These are phyloP conservation scores for fruit fly (Drosophila melanogaster) DNA, from an alignment of 1,140 invertebrate genomes.

Conservation along the genomic window DNA sequence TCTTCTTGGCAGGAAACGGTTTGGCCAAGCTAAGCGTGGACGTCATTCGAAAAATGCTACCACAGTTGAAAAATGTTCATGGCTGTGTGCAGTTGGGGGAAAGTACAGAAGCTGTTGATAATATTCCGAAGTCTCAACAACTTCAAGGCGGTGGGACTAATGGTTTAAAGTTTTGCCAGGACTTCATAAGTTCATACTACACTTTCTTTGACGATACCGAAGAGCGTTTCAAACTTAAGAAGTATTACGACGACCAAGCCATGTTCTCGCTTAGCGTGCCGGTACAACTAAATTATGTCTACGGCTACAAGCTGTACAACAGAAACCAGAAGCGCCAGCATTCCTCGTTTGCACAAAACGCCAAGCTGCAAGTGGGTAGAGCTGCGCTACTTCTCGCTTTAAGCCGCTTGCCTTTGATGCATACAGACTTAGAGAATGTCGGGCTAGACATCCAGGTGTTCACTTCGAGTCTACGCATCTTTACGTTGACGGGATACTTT, in stretches of 20 bases:
- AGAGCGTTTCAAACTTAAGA: slow-evolving; percentile 10
- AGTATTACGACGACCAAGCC: slow-evolving; percentile 17
- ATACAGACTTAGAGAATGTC: neutral
- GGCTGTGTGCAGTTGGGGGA: slow-evolving; percentile 3
- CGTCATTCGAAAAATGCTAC: slow-evolving; percentile 15
- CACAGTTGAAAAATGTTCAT: slow-evolving; percentile 12
- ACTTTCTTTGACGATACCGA: slow-evolving; percentile 24
- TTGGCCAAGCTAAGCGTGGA: slow-evolving; percentile 13
- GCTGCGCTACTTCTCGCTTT: slow-evolving; percentile 14
- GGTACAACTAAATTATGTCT: neutral
- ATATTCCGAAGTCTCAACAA: neutral
- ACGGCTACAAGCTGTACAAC: slow-evolving; percentile 37
- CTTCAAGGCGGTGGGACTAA: neutral
- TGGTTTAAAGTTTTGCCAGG: slow-evolving; percentile 1
- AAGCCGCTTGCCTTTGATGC: slow-evolving; percentile 18
- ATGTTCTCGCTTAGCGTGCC: slow-evolving; percentile 37
- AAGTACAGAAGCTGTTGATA: no score
- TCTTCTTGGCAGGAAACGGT: slow-evolving; percentile 30
- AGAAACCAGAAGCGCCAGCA: slow-evolving; percentile 14
- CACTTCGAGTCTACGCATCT: neutral
- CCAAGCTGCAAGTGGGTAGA: slow-evolving; percentile 29
- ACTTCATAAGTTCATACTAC: slow-evolving; percentile 14
- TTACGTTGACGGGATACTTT: slow-evolving; percentile 27
- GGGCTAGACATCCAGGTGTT: slow-evolving; percentile 10
- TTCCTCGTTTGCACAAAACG: slow-evolving; percentile 13